Conservation (phyloP, 1,140 invertebrate species). For the Muscidifurax raptorellus region DNA sequence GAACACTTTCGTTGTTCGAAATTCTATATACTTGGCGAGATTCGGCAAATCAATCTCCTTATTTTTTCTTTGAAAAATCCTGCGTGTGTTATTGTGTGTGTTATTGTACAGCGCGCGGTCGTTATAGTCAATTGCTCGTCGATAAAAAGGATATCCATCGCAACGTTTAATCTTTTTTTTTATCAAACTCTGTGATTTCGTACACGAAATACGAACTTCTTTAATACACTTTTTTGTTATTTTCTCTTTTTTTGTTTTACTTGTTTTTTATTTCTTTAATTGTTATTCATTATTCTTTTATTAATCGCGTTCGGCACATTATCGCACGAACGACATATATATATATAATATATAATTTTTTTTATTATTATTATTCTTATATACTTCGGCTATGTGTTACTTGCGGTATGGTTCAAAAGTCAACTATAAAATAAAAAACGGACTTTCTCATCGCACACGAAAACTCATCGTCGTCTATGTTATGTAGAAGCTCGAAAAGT, state of each 20-base stretch:
- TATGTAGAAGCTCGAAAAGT: constrained; percentile 37
- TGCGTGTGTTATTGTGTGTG: not conserved
- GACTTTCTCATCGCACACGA: not conserved
- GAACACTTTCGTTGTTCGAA: constrained; percentile 37
- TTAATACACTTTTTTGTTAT: constrained; percentile 23
- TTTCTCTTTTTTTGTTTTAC: constrained; percentile 1
- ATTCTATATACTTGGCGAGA: not conserved
- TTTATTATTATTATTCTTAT: not conserved
- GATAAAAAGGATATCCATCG: constrained; percentile 17
- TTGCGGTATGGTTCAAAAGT: constrained; percentile 23
- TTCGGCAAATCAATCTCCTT: constrained; percentile 28
- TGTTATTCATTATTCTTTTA: not conserved
- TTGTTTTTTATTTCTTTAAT: not conserved
- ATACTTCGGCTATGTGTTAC: constrained; percentile 15
- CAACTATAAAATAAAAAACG: constrained; percentile 26
- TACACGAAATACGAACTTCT: constrained; percentile 41
- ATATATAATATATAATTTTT: not conserved
- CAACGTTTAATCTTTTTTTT: constrained; percentile 11
- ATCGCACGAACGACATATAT: constrained; percentile 29
- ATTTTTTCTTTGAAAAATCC: not conserved
- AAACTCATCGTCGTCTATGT: not conserved
- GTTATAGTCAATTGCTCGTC: constrained; percentile 19
- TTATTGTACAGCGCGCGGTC: not conserved
- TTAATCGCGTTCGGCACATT: constrained; percentile 13
- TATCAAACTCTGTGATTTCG: constrained; percentile 38